Evolutionary conservation across 2,113 vertebrate genomes (phyloP).

Genomic region (Aptenodytes patagonicus): DNA sequence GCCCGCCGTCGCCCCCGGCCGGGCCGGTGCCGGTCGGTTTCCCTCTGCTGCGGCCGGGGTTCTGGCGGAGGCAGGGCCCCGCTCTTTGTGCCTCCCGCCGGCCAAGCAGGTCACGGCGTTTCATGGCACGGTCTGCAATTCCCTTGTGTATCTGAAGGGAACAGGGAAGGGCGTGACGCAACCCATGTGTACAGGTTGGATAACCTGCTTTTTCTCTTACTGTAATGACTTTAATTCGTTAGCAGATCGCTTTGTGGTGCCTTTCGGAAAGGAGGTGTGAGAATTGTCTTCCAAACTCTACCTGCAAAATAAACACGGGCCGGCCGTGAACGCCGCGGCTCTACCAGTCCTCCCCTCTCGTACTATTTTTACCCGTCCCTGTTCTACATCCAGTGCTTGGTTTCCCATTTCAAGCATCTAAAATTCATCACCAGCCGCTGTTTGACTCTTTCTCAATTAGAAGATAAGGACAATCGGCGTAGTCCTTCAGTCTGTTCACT

Average conservation of each 20-base stretch:
- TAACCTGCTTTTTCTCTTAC: not conserved
- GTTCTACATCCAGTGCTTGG: not conserved
- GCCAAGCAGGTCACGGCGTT: not conserved
- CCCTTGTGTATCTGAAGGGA: not conserved
- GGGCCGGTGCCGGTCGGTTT: accelerated
- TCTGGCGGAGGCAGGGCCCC: not conserved
- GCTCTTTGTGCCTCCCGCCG: not conserved
- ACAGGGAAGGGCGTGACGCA: not conserved
- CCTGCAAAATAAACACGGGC: not conserved
- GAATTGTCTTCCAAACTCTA: not conserved
- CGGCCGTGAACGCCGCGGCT: accelerated
- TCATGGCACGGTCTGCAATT: not conserved
- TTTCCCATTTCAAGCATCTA: not conserved
- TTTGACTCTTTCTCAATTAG: not conserved
- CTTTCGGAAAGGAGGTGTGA: not conserved
- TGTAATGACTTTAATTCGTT: not conserved
- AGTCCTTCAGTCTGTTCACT: not conserved
- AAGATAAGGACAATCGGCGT: not conserved
- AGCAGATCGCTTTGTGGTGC: not conserved
- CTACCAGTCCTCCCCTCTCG: not conserved
- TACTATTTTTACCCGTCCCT: not conserved
- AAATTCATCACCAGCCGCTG: not conserved
- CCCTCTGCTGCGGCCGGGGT: accelerated
- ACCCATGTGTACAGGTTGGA: not conserved
- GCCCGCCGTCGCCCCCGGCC: too few relatives aligned